phyloP scores from a whole-genome alignment of 2,797 vertebrate genomes.

The Melanotaenia pygmaea region DNA sequence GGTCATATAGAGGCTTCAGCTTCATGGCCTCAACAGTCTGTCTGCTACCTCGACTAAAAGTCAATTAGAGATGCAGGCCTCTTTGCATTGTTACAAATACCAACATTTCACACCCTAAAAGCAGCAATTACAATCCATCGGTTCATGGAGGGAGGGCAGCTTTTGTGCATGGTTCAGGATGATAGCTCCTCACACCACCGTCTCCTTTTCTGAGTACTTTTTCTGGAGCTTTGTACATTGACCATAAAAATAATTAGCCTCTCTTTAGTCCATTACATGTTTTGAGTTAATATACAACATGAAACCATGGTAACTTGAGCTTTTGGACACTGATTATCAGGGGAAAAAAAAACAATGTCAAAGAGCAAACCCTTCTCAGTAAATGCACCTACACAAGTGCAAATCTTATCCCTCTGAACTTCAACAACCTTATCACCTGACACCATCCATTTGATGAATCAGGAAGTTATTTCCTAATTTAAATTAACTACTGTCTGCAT shows the following conservation, averaged over 20 bases:
- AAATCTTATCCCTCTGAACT: not conserved
- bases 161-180: slow-evolving; percentile 62
- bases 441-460: not conserved
- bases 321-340: slow-evolving; percentile 50
- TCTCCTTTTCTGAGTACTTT: slow-evolving; percentile 21
- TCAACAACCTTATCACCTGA: not conserved
- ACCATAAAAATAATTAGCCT: slow-evolving; percentile 39
- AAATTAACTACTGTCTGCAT: not conserved
- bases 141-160: slow-evolving; percentile 71
- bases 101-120: slow-evolving; percentile 69
- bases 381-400: not conserved
- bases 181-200: slow-evolving; percentile 5
- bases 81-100: slow-evolving; percentile 77
- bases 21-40: slow-evolving; percentile 78
- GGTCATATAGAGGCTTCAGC: slow-evolving; percentile 82
- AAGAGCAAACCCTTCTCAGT: not conserved
- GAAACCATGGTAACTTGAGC: slow-evolving; percentile 28
- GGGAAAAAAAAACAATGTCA: not conserved
- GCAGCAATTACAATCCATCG: slow-evolving; percentile 81
- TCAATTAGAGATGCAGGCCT: slow-evolving; percentile 50
- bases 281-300: slow-evolving; percentile 14
- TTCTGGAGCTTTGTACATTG: slow-evolving; percentile 26
- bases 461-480: not conserved
- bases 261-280: slow-evolving; percentile 15
- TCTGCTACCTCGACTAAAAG: slow-evolving; percentile 39